phyloP scores from a whole-genome alignment of 2,888 invertebrate species.

The Sphaerophoria rueppellii region DNA sequence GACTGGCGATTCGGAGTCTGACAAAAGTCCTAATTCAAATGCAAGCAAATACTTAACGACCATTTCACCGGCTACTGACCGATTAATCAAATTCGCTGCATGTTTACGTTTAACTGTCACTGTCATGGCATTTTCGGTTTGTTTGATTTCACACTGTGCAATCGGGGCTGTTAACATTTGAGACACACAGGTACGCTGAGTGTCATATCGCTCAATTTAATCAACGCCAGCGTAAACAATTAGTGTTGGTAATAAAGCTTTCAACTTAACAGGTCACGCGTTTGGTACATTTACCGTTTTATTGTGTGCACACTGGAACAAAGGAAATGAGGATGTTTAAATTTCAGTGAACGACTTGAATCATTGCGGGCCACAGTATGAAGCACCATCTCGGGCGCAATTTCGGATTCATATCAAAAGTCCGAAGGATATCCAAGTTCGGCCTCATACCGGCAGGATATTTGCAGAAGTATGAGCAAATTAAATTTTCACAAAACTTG shows the following conservation, averaged over 20 bases:
- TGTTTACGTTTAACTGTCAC: neutral
- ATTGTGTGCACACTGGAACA: slow-evolving; percentile 1
- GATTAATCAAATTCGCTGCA: slow-evolving; percentile 47
- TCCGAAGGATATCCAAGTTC: slow-evolving; percentile 49
- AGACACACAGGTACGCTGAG: too few species aligned
- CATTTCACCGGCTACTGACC: slow-evolving; percentile 45
- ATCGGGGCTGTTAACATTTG: too few species aligned
- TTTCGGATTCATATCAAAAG: slow-evolving; percentile 62
- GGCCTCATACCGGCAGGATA: slow-evolving; percentile 48
- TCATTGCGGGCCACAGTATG: slow-evolving; percentile 20
- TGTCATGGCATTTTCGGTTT: neutral
- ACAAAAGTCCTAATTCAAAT: slow-evolving; percentile 40
- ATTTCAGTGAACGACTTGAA: slow-evolving; percentile 32
- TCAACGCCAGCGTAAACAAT: slow-evolving; percentile 62
- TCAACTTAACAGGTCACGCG: slow-evolving; percentile 65
- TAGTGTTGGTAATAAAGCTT: slow-evolving; percentile 57
- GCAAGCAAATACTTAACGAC: slow-evolving; percentile 1
- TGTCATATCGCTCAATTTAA: slow-evolving; percentile 43
- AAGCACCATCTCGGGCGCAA: slow-evolving; percentile 41
- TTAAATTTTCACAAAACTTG: neutral
- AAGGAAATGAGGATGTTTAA: slow-evolving; percentile 40
- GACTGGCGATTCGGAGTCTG: slow-evolving; percentile 26
- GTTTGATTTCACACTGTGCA: too few species aligned
- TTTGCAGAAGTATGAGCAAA: slow-evolving; percentile 51
- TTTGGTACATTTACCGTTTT: slow-evolving; percentile 56